Conservation (phyloP, 2,113 vertebrate species). For the Cygnus atratus region DNA sequence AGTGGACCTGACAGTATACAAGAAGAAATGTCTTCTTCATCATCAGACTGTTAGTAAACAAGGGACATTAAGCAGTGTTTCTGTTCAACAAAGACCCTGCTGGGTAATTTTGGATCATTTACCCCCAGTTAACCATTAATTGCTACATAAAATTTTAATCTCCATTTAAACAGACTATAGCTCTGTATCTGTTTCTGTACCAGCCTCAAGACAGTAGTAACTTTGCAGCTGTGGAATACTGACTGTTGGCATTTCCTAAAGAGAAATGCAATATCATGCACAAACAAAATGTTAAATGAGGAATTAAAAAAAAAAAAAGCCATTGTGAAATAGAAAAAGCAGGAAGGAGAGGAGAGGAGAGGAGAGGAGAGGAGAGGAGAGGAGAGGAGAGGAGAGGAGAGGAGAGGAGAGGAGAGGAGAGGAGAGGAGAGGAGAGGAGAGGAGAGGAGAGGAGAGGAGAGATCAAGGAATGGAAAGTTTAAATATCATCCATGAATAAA, state of each 20-base stretch:
- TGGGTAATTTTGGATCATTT: constrained; percentile 66
- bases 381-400: no score
- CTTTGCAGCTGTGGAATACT: constrained; percentile 52
- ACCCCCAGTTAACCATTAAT: constrained; percentile 69
- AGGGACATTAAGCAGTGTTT: constrained; percentile 51
- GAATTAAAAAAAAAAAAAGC: neutral
- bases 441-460: no score
- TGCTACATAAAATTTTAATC: constrained; percentile 72
- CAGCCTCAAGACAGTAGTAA: constrained; percentile 64
- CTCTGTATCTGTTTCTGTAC: constrained; percentile 33
- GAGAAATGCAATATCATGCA: neutral
- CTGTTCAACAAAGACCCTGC: constrained; percentile 48
- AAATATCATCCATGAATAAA: fast-evolving
- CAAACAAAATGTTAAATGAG: neutral
- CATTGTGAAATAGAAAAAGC: neutral
- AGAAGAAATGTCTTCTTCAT: constrained; percentile 2
- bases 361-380: no score
- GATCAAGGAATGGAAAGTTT: no score
- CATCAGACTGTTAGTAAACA: constrained; percentile 48
- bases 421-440: no score
- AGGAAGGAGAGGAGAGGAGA: neutral
- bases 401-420: neutral
- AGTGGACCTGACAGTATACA: neutral
- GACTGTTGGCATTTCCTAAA: neutral
- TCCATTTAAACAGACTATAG: constrained; percentile 61